A percentile compares a stretch with the other conserved stretches of the same genome.
Conservation (phyloP, 2,113 vertebrate species). For the Stegastes partitus region DNA sequence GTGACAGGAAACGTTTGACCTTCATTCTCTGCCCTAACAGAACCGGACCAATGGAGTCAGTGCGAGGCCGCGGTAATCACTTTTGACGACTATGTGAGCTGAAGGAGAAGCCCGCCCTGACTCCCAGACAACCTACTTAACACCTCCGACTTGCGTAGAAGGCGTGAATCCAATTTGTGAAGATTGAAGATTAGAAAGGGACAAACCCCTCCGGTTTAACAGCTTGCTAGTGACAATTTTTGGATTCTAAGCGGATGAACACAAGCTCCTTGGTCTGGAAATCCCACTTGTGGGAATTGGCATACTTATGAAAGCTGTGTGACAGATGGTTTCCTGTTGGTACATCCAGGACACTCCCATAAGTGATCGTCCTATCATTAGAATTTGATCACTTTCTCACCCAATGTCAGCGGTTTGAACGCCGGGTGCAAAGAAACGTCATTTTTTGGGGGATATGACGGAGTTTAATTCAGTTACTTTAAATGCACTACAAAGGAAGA, state of each 20-base stretch:
- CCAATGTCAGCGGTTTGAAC: neutral
- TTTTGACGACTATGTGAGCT: conserved; percentile 44
- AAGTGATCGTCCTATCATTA: conserved; percentile 3
- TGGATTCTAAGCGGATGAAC: conserved; percentile 80
- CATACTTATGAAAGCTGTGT: conserved; percentile 70
- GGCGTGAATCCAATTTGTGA: conserved; percentile 84
- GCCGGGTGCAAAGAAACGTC: neutral
- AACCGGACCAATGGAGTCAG: conserved; percentile 16
- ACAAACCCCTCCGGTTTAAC: conserved; percentile 73
- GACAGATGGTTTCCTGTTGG: conserved; percentile 72
- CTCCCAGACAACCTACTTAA: conserved; percentile 54
- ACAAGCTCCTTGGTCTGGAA: conserved; percentile 80
- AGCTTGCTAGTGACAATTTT: conserved; percentile 82
- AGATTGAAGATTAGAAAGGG: conserved; percentile 77
- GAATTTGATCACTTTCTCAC: conserved; percentile 15
- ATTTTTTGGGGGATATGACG: neutral
- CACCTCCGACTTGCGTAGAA: conserved; percentile 61
- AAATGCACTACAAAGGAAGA: neutral
- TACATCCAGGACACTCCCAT: conserved; percentile 11
- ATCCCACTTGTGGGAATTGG: conserved; percentile 75
- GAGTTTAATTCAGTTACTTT: neutral
- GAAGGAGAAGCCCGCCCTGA: conserved; percentile 53
- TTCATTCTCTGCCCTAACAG: conserved; percentile 4
- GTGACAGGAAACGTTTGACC: neutral
- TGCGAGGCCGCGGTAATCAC: conserved; percentile 44